Base-by-base conservation (phyloP, 2,888 invertebrate species). In the Dendrolimus pini region DNA sequence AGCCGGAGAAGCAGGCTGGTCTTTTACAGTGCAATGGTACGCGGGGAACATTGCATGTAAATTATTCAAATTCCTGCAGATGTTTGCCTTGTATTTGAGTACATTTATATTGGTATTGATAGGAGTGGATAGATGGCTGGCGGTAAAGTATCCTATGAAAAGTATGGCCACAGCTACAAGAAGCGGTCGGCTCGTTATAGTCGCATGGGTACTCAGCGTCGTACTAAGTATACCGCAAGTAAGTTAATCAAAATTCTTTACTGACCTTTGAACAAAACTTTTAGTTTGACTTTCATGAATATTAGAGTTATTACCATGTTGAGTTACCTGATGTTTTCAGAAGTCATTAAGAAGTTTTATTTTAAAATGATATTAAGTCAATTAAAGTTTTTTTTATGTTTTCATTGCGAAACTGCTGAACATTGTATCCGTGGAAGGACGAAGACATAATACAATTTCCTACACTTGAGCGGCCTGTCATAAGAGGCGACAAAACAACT, bases 151-250 rank as follows among this genome's bases (percentile, higher is more conserved):
- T 79, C 96, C 96, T 0, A 94, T 96, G 93, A 94, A 93, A 70
- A 91, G 89, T 64, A 87, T 94, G 74, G 93, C 91, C 9, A 94
- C 94, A 59, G 93, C 94, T 0, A 93, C 94, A 57, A 91, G 94
- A 10, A 95, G 95, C 63, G 92, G 92, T 59, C 90, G 94, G 57
- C 91, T 95, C 59, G 92, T 96, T 41, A 91, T 92, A 1, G 83
- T 93, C 53, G 94, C 94, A n/a, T 96, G 96, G 93, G 81, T 93
- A 7, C 78, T 95, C 55, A 95, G 96, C 69, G 91, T 94, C 59
- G 59, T 95, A n/a, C 90, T 96, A 56, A 96, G 96, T 75, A 81
- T 94, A 71, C 96, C 96, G 18, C 96, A 97, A 95, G 96, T 96
- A 80, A 92, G 93, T 81, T 54, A 56, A 65, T 64, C 61, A 59